Evolutionary conservation across 2,888 invertebrate genomes (phyloP).

Genomic region (Oasisia sp.): DNA sequence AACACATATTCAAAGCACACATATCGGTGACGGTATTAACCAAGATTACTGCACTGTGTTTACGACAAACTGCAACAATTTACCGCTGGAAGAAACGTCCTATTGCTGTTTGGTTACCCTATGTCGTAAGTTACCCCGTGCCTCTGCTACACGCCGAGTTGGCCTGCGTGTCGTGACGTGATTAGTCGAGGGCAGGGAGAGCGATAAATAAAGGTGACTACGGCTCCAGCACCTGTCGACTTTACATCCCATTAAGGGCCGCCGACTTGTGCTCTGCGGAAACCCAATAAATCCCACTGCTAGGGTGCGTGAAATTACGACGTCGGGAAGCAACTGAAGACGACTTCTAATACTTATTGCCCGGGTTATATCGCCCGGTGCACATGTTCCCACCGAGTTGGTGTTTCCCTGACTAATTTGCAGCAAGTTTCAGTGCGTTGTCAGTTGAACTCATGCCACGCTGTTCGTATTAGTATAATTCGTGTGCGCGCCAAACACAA

Average conservation of each 20-base stretch:
- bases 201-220: conserved; percentile 13
- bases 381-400: background rate
- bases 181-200: background rate
- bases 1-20: too few species aligned
- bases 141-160: background rate
- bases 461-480: background rate
- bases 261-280: background rate
- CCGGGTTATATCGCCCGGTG: background rate
- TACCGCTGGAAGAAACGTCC: background rate
- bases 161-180: background rate
- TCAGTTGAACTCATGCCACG: background rate
- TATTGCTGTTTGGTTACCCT: background rate
- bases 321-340: background rate
- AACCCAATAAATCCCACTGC: background rate
- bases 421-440: background rate
- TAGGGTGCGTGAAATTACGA: background rate
- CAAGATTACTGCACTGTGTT: background rate
- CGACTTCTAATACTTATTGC: background rate
- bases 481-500: background rate
- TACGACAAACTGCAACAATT: background rate
- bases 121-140: background rate
- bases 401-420: background rate
- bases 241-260: background rate
- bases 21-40: too few species aligned
- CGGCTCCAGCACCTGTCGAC: background rate